Base-by-base conservation (phyloP, 2,797 vertebrate species). In the Siniperca obscura region DNA sequence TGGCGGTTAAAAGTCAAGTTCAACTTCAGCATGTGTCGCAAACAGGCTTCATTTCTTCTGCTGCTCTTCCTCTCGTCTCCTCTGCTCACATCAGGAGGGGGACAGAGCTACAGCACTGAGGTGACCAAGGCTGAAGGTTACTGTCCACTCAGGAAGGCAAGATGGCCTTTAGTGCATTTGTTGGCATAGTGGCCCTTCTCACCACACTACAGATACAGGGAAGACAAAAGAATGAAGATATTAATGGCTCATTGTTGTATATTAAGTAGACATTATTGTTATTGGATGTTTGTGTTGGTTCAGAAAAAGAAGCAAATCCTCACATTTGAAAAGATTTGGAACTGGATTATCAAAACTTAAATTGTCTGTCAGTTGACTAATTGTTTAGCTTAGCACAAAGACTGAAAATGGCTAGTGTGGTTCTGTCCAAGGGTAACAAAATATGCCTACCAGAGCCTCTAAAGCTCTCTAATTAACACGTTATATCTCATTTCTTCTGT, bases 131-230 rank as follows among this genome's bases (percentile, higher is more conserved):
- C 62, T 50, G 71, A 70, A 59, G 61, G 53, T 88, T 93, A 99
- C 93, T 99, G 98, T 90, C 98, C 98, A 76, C 98, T 99, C 92
- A 99, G 95, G 94, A 99, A 99, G 80, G 98, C 98, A 84, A 99
- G 96, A 78, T 99, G 98, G 88, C 98, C 98, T 95, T 99, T 99
- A 82, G 97, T 98, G 94, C 98, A 99, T 96, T 98, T 98, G 96
- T 99, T 99, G 94, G 98, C 98, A 61, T 99, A 99, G 92, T 99
- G 98, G 88, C 98, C 98, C 93, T 99, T 99, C 92, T 99, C 98
- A 56, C 98, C 98, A 90, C 98, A 99, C 98, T 99, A 62, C 53
- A 80, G 82, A 87, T 81, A 89, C 40, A 77, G 67, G 55, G 30
- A 71, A 44, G 7, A 68, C 21, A 66, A 38, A 70, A 48, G 7